Percentiles rank a stretch among this genome's conserved stretches.
These are phyloP conservation scores for Acanthoscelides obtectus DNA, from an alignment of 2,888 invertebrate genomes.

Conservation along the genomic window DNA sequence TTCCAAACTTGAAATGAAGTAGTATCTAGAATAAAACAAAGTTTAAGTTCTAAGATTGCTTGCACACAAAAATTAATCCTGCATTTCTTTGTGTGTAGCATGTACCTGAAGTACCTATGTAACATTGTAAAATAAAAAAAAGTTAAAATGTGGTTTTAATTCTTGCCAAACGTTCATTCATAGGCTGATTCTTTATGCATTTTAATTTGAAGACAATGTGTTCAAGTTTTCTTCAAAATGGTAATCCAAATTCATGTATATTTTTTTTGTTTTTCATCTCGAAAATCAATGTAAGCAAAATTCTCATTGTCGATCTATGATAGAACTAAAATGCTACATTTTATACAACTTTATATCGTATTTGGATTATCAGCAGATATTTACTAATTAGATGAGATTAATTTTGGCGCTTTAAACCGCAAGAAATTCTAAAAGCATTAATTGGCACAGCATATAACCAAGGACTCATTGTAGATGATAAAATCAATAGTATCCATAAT, in stretches of 20 bases:
- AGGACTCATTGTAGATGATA: neutral
- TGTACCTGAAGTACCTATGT: neutral
- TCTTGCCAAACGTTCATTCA: neutral
- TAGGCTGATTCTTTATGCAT: neutral
- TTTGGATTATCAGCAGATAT: neutral
- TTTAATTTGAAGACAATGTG: neutral
- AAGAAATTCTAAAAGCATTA: neutral
- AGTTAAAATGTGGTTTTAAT: neutral
- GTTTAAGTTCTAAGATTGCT: neutral
- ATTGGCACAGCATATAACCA: neutral
- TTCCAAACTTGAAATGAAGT: no score
- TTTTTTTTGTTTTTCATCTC: neutral
- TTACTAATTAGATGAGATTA: neutral
- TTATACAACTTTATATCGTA: no score
- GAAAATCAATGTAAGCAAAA: no score
- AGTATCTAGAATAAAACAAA: neutral
- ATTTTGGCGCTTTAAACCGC: neutral
- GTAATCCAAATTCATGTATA: neutral
- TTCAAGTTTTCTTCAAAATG: neutral
- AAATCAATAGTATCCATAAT: neutral
- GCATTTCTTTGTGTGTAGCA: neutral
- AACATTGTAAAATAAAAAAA: neutral
- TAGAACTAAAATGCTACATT: no score
- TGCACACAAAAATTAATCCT: neutral
- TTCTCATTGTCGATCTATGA: no score